Percentiles rank a stretch among this genome's conserved stretches.
phyloP scores from a whole-genome alignment of 1,140 invertebrate species.

The Leptinotarsa lineolata region DNA sequence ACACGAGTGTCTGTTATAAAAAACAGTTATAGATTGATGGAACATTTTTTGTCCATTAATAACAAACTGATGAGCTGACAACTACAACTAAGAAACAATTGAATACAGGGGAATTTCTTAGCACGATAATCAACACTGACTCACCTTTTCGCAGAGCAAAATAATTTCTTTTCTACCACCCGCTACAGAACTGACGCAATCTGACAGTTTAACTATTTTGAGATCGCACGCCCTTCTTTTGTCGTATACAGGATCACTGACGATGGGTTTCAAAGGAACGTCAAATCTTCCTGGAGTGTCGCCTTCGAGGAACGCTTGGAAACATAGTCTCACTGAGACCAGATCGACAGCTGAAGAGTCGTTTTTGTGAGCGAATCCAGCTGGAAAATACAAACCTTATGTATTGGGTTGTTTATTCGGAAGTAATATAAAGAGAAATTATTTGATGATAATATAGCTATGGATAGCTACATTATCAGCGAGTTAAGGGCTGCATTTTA shows the following conservation, averaged over 20 bases:
- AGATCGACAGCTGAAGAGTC: constrained; percentile 88
- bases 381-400: constrained; percentile 59
- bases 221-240: constrained; percentile 96
- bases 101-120: too few relatives aligned
- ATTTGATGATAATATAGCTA: too few relatives aligned
- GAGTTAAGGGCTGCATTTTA: too few relatives aligned
- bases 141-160: constrained; percentile 89
- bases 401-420: neutral
- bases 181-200: constrained; percentile 78
- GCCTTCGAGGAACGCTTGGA: constrained; percentile 90
- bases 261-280: constrained; percentile 78
- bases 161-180: constrained; percentile 90
- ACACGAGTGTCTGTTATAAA: too few relatives aligned
- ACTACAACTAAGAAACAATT: too few relatives aligned
- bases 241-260: constrained; percentile 92
- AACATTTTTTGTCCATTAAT: too few relatives aligned
- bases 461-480: too few relatives aligned
- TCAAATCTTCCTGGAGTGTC: constrained; percentile 76
- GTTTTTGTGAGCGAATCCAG: constrained; percentile 83
- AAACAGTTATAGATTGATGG: too few relatives aligned
- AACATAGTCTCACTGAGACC: constrained; percentile 91
- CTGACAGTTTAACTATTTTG: constrained; percentile 84
- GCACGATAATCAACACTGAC: neutral
- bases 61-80: too few relatives aligned
- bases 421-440: too few relatives aligned